These are phyloP conservation scores for Dromococcyx pavoninus DNA, from an alignment of 2,797 vertebrate genomes.

Conservation along the genomic window DNA sequence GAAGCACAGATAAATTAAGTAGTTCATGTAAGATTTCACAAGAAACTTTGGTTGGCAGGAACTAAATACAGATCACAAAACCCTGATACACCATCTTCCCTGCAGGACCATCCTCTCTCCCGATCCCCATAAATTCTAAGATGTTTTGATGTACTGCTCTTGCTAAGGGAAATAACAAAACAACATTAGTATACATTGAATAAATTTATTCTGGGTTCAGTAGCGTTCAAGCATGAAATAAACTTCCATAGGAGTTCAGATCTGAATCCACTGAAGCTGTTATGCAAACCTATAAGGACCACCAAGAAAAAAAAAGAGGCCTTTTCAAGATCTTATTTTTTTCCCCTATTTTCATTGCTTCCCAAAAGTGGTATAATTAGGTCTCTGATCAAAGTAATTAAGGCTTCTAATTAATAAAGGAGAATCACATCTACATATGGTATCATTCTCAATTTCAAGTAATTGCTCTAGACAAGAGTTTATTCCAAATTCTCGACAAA, in stretches of 20 bases:
- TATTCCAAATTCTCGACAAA: slow-evolving; percentile 2
- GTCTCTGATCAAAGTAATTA: slow-evolving; percentile 24
- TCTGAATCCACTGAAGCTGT: not conserved
- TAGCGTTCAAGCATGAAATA: not conserved
- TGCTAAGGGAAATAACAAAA: not conserved
- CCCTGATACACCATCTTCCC: not conserved
- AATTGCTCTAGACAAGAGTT: slow-evolving; percentile 2
- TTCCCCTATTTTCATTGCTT: not conserved
- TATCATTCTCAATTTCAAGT: not conserved
- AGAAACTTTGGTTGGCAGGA: not conserved
- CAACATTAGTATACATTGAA: not conserved
- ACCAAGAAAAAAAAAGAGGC: not conserved
- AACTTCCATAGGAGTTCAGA: not conserved
- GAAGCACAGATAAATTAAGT: not conserved
- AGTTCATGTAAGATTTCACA: not conserved
- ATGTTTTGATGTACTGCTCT: not conserved
- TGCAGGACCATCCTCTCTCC: not conserved
- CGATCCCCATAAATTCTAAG: not conserved
- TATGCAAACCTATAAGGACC: not conserved
- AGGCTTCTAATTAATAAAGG: not conserved
- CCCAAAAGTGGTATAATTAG: not conserved
- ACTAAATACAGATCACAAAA: not conserved
- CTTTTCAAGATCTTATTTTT: not conserved
- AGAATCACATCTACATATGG: not conserved
- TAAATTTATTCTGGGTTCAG: not conserved